Base-by-base conservation (phyloP, 2,888 invertebrate species). In the Drosophila subquinaria region DNA sequence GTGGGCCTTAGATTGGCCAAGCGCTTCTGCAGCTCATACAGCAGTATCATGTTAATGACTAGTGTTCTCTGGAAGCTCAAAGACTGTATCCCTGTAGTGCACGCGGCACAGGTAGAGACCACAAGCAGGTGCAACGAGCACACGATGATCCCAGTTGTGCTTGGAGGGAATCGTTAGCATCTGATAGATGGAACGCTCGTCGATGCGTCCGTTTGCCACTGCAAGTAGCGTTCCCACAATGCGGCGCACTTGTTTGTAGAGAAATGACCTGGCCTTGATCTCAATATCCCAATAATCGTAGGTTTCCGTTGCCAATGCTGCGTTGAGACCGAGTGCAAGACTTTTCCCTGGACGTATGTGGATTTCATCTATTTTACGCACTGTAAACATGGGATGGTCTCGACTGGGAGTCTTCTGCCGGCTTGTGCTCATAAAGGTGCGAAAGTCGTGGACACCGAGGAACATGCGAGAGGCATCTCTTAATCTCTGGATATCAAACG, bases 211-310 rank as follows among this genome's bases (percentile, higher is more conserved):
- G 69, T 92, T 91, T 6, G 95, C 96, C 1, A 95, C 94, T 5
- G 94, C 94, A 57, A 96, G 91, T 48, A 97, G 89, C 4, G 95
- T 92, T 45, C 95, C 96, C 63, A 97, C 94, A 91, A 96, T 97
- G 67, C 97, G 95, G 56, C 97, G 95, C 47, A 97, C 95, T 96
- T 97, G 97, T 90, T 96, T 96, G 89, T 97, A 96, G 6, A 97
- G 94, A 94, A 97, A 97, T 9, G 95, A 95, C 88, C 92, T 94
- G 2, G 95, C 95, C 67, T 93, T 94, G 48, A 95, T 94, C 77
- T 94, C 94, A 59, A 97, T 93, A 82, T 96, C 94, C 94, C 95
- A 95, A 90, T 95, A 95, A 90, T 94, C 91, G 83, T 94, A 95
- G 53, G 93, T 81, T 3, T 92, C 88, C 9, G 92, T 79, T 0